phyloP scores from a whole-genome alignment of 1,140 invertebrate species.

The Eupristina koningsbergeri region DNA sequence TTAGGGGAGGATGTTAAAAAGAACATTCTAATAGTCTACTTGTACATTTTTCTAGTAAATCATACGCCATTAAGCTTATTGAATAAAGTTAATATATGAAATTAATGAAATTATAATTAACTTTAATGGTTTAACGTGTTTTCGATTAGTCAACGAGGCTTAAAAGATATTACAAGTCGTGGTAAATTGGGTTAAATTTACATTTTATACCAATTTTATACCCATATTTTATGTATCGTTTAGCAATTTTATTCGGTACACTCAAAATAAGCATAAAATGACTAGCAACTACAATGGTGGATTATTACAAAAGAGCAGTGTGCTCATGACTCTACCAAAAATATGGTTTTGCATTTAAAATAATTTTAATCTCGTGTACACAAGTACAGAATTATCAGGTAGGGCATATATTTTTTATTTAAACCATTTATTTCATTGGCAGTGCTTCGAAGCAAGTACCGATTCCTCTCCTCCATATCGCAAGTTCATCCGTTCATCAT shows the following conservation, averaged over 20 bases:
- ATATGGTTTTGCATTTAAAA: too few species aligned
- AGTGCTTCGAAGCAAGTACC: too few species aligned
- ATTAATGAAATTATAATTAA: background rate
- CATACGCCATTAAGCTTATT: background rate
- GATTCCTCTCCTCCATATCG: too few species aligned
- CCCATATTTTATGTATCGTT: too few species aligned
- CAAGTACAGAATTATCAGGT: too few species aligned
- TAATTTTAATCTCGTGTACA: too few species aligned
- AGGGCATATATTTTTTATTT: too few species aligned
- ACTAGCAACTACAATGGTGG: background rate
- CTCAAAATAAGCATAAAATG: background rate
- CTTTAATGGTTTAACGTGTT: background rate
- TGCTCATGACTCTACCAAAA: too few species aligned
- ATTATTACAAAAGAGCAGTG: too few species aligned
- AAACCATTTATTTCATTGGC: too few species aligned
- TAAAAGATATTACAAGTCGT: background rate
- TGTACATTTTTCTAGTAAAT: background rate
- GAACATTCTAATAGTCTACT: slow-evolving; percentile 8
- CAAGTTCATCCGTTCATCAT: too few species aligned
- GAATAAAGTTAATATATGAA: background rate
- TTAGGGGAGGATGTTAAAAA: background rate
- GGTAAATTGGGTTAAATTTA: background rate
- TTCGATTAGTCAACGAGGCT: background rate
- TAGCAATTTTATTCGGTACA: background rate
- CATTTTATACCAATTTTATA: background rate